These are phyloP conservation scores for Cebus imitator DNA, from an alignment of 2,113 vertebrate genomes.

Conservation along the genomic window DNA sequence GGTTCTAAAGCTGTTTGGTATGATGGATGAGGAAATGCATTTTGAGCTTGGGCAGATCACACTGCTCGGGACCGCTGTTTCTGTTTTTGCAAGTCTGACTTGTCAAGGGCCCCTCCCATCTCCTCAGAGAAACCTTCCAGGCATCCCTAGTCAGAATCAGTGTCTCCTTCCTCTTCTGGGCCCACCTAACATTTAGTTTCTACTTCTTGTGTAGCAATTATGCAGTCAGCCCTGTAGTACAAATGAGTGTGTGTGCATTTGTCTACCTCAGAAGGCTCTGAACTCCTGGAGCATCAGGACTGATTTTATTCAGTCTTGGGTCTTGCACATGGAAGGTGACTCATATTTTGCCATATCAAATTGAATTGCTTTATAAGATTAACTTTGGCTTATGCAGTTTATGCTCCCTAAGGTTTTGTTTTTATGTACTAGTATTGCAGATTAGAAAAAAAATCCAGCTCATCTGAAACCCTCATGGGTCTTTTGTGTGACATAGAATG, in stretches of 20 bases:
- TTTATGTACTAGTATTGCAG: slow-evolving; percentile 1
- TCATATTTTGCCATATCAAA: neutral
- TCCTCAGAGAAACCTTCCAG: neutral
- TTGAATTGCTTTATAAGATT: neutral
- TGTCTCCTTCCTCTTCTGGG: neutral
- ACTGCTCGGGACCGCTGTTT: neutral
- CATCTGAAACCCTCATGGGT: neutral
- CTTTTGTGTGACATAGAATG: neutral
- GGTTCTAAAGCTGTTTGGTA: neutral
- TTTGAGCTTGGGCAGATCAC: neutral
- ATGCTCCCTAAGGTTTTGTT: neutral
- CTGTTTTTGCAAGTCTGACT: neutral
- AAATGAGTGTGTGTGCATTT: neutral
- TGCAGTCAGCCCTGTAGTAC: fast-evolving
- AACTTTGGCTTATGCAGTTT: neutral
- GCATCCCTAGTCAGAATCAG: neutral
- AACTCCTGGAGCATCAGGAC: no score
- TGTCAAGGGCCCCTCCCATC: neutral
- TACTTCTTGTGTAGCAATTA: neutral
- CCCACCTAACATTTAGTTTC: neutral
- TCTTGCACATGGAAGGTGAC: neutral
- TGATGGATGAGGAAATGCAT: neutral
- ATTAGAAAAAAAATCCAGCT: neutral
- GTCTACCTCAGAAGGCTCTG: neutral
- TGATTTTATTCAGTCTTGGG: neutral